Evolutionary conservation across 2,888 invertebrate species (phyloP).

Genomic region (Tryphoninae sp.): DNA sequence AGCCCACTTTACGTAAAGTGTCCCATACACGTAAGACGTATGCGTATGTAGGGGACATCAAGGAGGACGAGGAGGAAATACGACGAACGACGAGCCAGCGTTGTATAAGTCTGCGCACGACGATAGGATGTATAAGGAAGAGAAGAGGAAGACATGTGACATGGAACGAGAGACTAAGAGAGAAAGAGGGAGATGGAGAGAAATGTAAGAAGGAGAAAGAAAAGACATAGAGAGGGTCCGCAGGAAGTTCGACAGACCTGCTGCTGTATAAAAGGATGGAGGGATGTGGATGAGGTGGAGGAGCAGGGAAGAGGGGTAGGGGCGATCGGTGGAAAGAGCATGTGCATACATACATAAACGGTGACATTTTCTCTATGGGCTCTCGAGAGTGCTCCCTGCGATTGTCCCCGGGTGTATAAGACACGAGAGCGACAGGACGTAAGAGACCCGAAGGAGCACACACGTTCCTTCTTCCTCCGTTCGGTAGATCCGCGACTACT

Average conservation of each 20-base stretch:
- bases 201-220: conserved; percentile 23
- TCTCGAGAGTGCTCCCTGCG: conserved; percentile 63
- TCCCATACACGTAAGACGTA: neutral
- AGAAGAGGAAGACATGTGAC: conserved; percentile 46
- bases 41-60: neutral
- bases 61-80: conserved; percentile 32
- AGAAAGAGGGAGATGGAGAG: conserved; percentile 27
- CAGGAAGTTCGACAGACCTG: conserved; percentile 76
- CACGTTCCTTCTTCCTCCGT: conserved; percentile 45
- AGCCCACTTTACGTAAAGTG: neutral
- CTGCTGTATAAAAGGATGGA: conserved; percentile 61
- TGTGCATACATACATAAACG: conserved; percentile 67
- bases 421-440: conserved; percentile 54
- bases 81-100: conserved; percentile 51
- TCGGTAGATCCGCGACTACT: conserved; percentile 50
- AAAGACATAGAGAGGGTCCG: conserved; percentile 45
- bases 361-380: conserved; percentile 73
- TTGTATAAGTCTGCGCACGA: conserved; percentile 18
- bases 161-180: conserved; percentile 6
- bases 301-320: neutral
- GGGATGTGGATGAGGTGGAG: conserved; percentile 30
- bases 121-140: conserved; percentile 37
- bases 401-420: conserved; percentile 63
- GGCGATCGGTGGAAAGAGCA: conserved; percentile 22
- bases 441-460: conserved; percentile 9